phyloP scores from a whole-genome alignment of 2,113 vertebrate genomes.

The Entelurus aequoreus region DNA sequence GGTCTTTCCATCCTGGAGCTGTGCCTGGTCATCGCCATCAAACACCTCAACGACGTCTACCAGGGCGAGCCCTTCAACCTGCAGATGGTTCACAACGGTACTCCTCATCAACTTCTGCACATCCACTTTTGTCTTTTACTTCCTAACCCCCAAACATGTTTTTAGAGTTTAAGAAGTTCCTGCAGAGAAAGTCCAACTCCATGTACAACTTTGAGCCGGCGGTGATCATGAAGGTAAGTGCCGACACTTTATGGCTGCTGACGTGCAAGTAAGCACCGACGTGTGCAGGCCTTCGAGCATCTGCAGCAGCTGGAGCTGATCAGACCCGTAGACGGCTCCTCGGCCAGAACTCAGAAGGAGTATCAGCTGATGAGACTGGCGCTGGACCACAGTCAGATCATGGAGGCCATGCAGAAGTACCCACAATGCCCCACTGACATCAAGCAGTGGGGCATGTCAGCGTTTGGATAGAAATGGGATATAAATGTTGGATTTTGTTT shows the following conservation, averaged over 20 bases:
- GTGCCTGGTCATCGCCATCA: slow-evolving; percentile 96
- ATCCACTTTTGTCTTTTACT: neutral
- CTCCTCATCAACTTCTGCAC: neutral
- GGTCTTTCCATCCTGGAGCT: slow-evolving; percentile 92
- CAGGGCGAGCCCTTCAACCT: slow-evolving; percentile 95
- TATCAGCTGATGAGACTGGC: slow-evolving; percentile 84
- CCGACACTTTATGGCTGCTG: neutral
- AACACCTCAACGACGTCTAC: slow-evolving; percentile 91
- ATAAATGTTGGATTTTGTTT: no score
- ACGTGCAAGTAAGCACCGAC: neutral
- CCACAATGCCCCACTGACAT: slow-evolving; percentile 93
- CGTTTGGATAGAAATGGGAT: slow-evolving; percentile 56
- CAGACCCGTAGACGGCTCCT: slow-evolving; percentile 74
- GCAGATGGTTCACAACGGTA: slow-evolving; percentile 97
- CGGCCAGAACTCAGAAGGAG: slow-evolving; percentile 78
- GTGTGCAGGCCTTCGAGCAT: slow-evolving; percentile 87
- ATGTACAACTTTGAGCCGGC: slow-evolving; percentile 92
- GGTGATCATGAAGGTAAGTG: slow-evolving; percentile 88
- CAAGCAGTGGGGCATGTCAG: slow-evolving; percentile 87
- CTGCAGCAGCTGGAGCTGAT: slow-evolving; percentile 89
- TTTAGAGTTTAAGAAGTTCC: slow-evolving; percentile 95
- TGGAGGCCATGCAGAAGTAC: slow-evolving; percentile 89
- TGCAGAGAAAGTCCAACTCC: slow-evolving; percentile 87
- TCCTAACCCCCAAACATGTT: neutral
- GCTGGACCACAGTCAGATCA: slow-evolving; percentile 86